These are phyloP conservation scores for Punctoribates punctum DNA, from an alignment of 2,888 invertebrate genomes.

Conservation along the genomic window DNA sequence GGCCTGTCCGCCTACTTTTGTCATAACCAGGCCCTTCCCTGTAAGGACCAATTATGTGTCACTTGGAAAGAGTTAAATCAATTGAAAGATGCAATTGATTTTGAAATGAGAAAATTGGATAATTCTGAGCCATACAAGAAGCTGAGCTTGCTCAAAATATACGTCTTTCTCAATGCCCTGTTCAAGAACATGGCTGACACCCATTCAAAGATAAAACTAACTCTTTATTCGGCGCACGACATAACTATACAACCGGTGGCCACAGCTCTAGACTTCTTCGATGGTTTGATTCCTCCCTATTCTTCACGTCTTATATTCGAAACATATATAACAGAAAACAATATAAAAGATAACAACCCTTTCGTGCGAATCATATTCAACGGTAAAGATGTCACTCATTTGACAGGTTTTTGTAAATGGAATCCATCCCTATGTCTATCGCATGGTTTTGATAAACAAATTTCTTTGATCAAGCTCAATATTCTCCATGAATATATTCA, in stretches of 20 bases:
- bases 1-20: constrained; percentile 78
- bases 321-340: constrained; percentile 44
- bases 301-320: constrained; percentile 83
- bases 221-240: constrained; percentile 86
- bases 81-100: constrained; percentile 75
- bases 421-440: too few species aligned
- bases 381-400: constrained; percentile 77
- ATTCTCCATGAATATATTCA: too few species aligned
- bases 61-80: constrained; percentile 70
- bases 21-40: constrained; percentile 75
- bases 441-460: too few species aligned
- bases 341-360: constrained; percentile 61
- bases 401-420: constrained; percentile 69
- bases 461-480: too few species aligned
- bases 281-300: constrained; percentile 67
- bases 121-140: constrained; percentile 52
- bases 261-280: constrained; percentile 69
- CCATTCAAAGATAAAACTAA: constrained; percentile 56
- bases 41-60: constrained; percentile 58
- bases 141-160: constrained; percentile 69
- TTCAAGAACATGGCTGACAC: constrained; percentile 71
- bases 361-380: constrained; percentile 74
- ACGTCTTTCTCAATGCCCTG: constrained; percentile 78
- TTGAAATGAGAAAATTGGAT: constrained; percentile 66
- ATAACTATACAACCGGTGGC: constrained; percentile 80